Percentiles rank a stretch among this genome's conserved stretches.
Evolutionary conservation across 2,888 invertebrate genomes (phyloP).

Genomic region (Eugnorisma glareosa): DNA sequence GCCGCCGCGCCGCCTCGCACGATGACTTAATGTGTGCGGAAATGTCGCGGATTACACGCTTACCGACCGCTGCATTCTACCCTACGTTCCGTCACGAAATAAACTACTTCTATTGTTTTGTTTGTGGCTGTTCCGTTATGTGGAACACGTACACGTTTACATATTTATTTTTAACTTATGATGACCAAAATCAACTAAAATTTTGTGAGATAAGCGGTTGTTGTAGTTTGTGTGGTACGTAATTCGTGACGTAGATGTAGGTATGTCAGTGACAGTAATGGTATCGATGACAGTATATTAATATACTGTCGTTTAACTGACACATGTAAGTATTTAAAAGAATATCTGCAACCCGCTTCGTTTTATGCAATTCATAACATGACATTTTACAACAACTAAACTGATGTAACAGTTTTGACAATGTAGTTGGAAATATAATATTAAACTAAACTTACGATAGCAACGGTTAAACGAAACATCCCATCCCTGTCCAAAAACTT

Average conservation of each 20-base stretch:
- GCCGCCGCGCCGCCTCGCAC: constrained; percentile 39
- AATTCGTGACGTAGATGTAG: background rate
- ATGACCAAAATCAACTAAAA: constrained; percentile 30
- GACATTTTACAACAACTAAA: background rate
- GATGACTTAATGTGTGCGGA: constrained; percentile 75
- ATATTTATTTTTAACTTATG: constrained; percentile 45
- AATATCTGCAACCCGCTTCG: background rate
- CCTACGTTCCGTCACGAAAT: constrained; percentile 55
- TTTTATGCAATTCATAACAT: background rate
- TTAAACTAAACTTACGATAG: constrained; percentile 14
- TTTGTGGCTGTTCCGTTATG: constrained; percentile 53
- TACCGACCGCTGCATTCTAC: constrained; percentile 60
- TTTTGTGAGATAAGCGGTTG: constrained; percentile 23
- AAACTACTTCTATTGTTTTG: constrained; percentile 56
- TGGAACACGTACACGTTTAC: constrained; percentile 34
- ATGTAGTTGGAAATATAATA: constrained; percentile 14
- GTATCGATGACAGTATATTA: background rate
- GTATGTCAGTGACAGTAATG: background rate
- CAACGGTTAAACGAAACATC: constrained; percentile 28
- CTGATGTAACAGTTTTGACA: background rate
- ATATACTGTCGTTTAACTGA: background rate
- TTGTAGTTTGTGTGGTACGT: constrained; percentile 3
- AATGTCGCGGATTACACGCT: constrained; percentile 73
- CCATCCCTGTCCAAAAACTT: constrained; percentile 65
- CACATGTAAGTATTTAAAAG: background rate